Evolutionary conservation across 2,888 invertebrate genomes (phyloP), one percentile per base, ranked within the genome.

Genomic region (Dromius quadrimaculatus): DNA sequence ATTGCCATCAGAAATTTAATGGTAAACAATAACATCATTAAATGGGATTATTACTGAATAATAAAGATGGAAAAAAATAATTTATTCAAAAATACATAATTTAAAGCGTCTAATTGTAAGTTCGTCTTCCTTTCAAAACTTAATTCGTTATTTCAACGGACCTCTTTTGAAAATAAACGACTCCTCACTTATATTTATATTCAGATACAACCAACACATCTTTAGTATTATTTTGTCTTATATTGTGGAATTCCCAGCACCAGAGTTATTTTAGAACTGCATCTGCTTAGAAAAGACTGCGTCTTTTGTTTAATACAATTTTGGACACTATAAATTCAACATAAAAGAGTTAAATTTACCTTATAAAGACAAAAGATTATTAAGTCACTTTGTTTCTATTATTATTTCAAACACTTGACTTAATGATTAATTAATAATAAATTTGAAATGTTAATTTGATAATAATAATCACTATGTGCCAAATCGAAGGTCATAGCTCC

Each of bases 201-300:
- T 50, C 50, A 32, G 47, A 65, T 19, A 50, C 11, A 36, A 34
- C 34, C 64, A 64, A 45, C 45, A 50, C 34, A 34, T 65, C 34
- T 47, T 17, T 50, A 9, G 28, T 13, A 32, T 65, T 22, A 47
- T 47, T 65, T 47, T 32, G 32, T 45, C 50, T 65, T 65, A 50
- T 50, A 50, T 32, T 64, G 64, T 47, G 64, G 47, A 45, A 64
- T 65, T 65, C 65, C 50, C n/a, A 20, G 45, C 47, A 54, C 15
- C 47, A 9, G 23, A 36, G 34, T 65, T 50, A 65, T 50, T 36
- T 50, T 65, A 65, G 65, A 65, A 65, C 47, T 50, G 65, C 65
- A 65, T 32, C 47, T 54, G 50, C 28, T 28, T 15, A 19, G 32
- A 15, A 54, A 23, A 54, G 13, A 54, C 50, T 9, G 15, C 17